Evolutionary conservation across 2,888 invertebrate species (phyloP).

Genomic region (Stegana nigrithorax): DNA sequence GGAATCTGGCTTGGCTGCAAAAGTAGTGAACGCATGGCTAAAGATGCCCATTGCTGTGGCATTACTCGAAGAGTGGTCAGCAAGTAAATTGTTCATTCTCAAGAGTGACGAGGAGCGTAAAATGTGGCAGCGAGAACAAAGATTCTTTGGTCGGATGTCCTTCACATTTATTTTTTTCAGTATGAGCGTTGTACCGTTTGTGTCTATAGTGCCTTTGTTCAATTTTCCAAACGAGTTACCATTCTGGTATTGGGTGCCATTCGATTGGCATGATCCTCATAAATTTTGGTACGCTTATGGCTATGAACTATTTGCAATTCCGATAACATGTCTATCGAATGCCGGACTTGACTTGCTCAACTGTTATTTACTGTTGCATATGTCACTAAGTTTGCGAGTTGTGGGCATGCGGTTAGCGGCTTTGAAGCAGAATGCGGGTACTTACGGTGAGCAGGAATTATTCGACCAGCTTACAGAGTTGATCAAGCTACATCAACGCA

Average conservation of each 20-base stretch:
- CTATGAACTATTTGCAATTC: slow-evolving; percentile 27
- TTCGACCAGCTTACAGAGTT: slow-evolving; percentile 23
- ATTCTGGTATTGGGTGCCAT: slow-evolving; percentile 39
- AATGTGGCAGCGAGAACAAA: slow-evolving; percentile 34
- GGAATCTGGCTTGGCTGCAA: slow-evolving; percentile 31
- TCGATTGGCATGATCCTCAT: slow-evolving; percentile 27
- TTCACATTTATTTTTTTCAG: slow-evolving; percentile 31
- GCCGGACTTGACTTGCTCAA: slow-evolving; percentile 32
- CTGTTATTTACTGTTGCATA: slow-evolving; percentile 41
- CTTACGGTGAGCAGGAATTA: slow-evolving; percentile 11
- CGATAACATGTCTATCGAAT: slow-evolving; percentile 31
- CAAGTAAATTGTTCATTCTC: slow-evolving; percentile 19
- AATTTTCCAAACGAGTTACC: slow-evolving; percentile 38
- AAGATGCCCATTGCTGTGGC: slow-evolving; percentile 22
- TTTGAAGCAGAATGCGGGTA: slow-evolving; percentile 5
- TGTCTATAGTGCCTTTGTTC: slow-evolving; percentile 28
- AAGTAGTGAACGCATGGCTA: slow-evolving; percentile 37
- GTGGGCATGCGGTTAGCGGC: slow-evolving; percentile 36
- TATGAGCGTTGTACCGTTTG: slow-evolving; percentile 23
- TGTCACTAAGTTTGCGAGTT: slow-evolving; percentile 35
- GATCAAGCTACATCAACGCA: slow-evolving; percentile 31
- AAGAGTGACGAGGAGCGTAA: slow-evolving; percentile 21
- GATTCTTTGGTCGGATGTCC: slow-evolving; percentile 19
- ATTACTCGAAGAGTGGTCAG: slow-evolving; percentile 37
- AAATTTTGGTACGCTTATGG: slow-evolving; percentile 34